A percentile compares a stretch with the other conserved stretches of the same genome.
phyloP scores from a whole-genome alignment of 2,888 invertebrate genomes.

The Dioctria linearis region DNA sequence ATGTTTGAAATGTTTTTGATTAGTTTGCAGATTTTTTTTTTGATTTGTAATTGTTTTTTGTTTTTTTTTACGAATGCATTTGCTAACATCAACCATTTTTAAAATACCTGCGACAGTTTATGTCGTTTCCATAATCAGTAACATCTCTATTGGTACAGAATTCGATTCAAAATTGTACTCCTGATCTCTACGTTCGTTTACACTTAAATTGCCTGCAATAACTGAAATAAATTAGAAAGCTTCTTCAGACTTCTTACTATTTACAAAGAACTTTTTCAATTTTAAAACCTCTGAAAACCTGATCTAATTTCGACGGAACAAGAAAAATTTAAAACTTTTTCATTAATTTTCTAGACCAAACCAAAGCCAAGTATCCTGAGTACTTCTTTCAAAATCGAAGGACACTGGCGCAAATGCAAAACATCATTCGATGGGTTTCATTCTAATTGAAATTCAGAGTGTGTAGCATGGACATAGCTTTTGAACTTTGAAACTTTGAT shows the following conservation, averaged over 20 bases:
- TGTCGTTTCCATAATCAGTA: no score
- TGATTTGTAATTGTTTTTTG: no score
- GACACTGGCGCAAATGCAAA: slow-evolving; percentile 24
- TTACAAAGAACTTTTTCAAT: slow-evolving; percentile 37
- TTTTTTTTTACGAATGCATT: no score
- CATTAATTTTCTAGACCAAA: slow-evolving; percentile 18
- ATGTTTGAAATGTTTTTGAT: no score
- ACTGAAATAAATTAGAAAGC: slow-evolving; percentile 13
- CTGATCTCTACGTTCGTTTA: no score
- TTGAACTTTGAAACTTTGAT: not conserved
- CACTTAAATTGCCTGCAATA: no score
- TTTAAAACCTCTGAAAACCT: not conserved
- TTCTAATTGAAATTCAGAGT: slow-evolving; percentile 18
- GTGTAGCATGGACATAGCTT: not conserved
- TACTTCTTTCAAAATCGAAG: slow-evolving; percentile 1
- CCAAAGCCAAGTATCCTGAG: no score
- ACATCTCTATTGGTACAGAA: no score
- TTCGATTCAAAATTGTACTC: no score
- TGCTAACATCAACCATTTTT: no score
- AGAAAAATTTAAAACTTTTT: slow-evolving; percentile 32
- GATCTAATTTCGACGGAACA: slow-evolving; percentile 1
- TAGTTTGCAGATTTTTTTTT: no score
- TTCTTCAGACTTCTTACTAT: slow-evolving; percentile 29
- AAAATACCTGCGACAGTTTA: no score
- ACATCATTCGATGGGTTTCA: not conserved